A percentile compares a stretch with the other conserved stretches of the same genome.
phyloP scores from a whole-genome alignment of 2,888 invertebrate genomes.

The Nymphalis c-album region DNA sequence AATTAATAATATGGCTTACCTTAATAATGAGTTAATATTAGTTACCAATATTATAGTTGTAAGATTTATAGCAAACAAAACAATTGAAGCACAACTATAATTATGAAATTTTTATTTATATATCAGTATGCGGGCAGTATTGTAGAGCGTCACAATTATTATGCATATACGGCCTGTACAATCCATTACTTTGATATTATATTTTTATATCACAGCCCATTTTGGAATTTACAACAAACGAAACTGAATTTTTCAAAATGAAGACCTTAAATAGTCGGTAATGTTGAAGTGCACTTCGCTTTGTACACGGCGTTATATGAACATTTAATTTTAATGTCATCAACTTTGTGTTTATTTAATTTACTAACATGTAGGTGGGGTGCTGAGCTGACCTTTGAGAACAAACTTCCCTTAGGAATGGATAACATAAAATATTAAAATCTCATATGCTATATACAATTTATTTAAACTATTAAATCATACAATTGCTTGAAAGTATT shows the following conservation, averaged over 20 bases:
- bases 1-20: not conserved
- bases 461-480: not conserved
- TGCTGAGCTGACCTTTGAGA: slow-evolving; percentile 57
- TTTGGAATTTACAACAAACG: slow-evolving; percentile 86
- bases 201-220: slow-evolving; percentile 88
- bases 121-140: slow-evolving; percentile 46
- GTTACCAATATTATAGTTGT: not conserved
- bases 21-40: slow-evolving; percentile 1
- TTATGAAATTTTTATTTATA: slow-evolving; percentile 3
- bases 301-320: slow-evolving; percentile 80
- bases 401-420: slow-evolving; percentile 7
- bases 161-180: slow-evolving; percentile 85
- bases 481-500: slow-evolving; percentile 18
- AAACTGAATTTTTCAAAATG: slow-evolving; percentile 74
- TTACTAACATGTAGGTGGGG: slow-evolving; percentile 64
- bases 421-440: slow-evolving; percentile 12
- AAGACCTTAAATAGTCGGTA: slow-evolving; percentile 71
- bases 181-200: slow-evolving; percentile 84
- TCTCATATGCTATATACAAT: slow-evolving; percentile 27
- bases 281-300: slow-evolving; percentile 79
- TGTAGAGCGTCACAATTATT: slow-evolving; percentile 60
- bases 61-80: not conserved
- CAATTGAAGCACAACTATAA: slow-evolving; percentile 1
- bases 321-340: slow-evolving; percentile 69
- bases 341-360: slow-evolving; percentile 56